These are phyloP conservation scores for Drosophila mulleri DNA, from an alignment of 2,888 invertebrate species.

Conservation along the genomic window DNA sequence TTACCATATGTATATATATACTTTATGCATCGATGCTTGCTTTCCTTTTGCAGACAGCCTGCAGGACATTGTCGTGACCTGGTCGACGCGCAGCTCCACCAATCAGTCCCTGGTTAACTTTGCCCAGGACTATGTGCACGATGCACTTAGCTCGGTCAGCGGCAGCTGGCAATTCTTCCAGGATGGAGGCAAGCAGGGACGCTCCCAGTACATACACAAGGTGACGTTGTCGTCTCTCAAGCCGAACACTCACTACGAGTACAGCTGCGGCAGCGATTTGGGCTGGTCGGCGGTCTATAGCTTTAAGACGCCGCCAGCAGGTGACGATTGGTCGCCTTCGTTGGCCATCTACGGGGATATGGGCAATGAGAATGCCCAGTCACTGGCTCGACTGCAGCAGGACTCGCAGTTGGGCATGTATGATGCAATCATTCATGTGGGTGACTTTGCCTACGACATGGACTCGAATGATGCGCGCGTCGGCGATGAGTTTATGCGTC, in stretches of 20 bases:
- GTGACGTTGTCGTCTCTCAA: conserved; percentile 88
- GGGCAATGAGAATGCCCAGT: conserved; percentile 95
- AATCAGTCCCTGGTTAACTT: conserved; percentile 90
- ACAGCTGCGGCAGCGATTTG: conserved; percentile 91
- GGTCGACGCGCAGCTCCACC: conserved; percentile 91
- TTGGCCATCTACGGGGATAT: conserved; percentile 97
- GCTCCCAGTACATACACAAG: conserved; percentile 91
- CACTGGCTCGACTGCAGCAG: conserved; percentile 92
- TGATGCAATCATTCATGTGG: conserved; percentile 95
- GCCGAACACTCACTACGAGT: conserved; percentile 90
- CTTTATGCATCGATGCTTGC: neutral
- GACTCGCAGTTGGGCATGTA: conserved; percentile 92
- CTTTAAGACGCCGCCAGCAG: conserved; percentile 90
- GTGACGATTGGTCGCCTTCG: conserved; percentile 90
- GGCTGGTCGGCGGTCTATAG: conserved; percentile 94
- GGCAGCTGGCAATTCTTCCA: conserved; percentile 88
- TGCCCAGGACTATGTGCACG: conserved; percentile 86
- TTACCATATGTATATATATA: neutral
- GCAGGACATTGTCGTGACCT: conserved; percentile 91
- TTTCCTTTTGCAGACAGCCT: conserved; percentile 86
- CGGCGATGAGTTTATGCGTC: conserved; percentile 97
- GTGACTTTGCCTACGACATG: conserved; percentile 98
- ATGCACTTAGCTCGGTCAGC: conserved; percentile 84
- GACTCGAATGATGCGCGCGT: conserved; percentile 91
- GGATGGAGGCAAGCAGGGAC: conserved; percentile 89